Evolutionary conservation across 2,888 invertebrate genomes (phyloP), one percentile per base, ranked within the genome.

Genomic region (Caenorhabditis virilis): DNA sequence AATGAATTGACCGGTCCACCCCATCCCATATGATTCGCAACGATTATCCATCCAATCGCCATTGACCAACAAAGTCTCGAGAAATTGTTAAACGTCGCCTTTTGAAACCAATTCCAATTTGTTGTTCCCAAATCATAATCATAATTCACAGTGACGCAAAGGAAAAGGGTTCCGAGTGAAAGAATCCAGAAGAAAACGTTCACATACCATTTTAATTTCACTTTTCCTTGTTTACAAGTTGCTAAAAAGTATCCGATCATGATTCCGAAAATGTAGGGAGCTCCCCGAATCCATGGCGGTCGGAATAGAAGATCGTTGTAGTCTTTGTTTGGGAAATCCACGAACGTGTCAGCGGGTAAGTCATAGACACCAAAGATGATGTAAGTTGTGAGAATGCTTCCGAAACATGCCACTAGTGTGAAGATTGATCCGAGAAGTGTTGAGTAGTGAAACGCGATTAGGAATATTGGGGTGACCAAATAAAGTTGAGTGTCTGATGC

Each of bases 11-110:
- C 69, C 0, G 69, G 69, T 0, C 62, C 85, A 57, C 50, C 86
- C 65, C 85, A 79, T 45, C 85, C 85, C 26, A 80, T 83, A 23
- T 82, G 78, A 65, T 85, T 86, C 9, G 85, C 84, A 57, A 84
- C 80, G 15, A 85, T 80, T 9, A 85, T 80, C 85, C 85, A 86
- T 13, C 76, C 82, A 6, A 86, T 57, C 27, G 80, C 78, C 13
- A 82, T 35, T 0, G 82, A 84, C 85, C 85, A 86, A 2, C 77
- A 80, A n/a, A 83, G 79, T 33, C 85, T 70, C 42, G 59, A 52
- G 49, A 72, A 67, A 35, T 59, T 55, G 54, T 72, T 60, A 49
- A 52, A 72, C 38, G 63, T 55, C 18, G 59, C 56, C 33, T 60
- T 54, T 1, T 79, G 26, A 57, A 84, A 85, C n/a, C n/a, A n/a